A percentile compares a stretch with the other conserved stretches of the same genome.
Conservation (phyloP, 2,113 vertebrate species). For the Podiceps cristatus region DNA sequence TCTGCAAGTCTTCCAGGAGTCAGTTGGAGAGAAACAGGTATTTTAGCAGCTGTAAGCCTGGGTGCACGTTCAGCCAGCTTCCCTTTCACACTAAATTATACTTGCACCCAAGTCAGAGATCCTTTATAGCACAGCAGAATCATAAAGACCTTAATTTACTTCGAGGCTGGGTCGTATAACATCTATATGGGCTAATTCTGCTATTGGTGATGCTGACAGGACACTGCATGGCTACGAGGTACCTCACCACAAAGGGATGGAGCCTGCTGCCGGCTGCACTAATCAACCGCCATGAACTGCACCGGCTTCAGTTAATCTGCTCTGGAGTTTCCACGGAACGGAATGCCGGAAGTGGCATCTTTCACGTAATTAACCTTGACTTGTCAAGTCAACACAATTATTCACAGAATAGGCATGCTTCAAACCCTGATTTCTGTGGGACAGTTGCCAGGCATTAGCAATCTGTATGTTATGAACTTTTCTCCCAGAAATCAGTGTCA, state of each 20-base stretch:
- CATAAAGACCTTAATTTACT: neutral
- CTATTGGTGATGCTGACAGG: neutral
- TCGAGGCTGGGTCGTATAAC: accelerated
- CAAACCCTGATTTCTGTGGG: neutral
- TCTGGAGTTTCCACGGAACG: neutral
- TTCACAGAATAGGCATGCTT: neutral
- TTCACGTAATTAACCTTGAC: neutral
- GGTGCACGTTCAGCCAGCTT: neutral
- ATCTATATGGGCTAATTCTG: neutral
- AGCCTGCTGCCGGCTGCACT: neutral
- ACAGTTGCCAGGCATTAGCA: neutral
- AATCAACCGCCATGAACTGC: neutral
- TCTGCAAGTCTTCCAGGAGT: neutral
- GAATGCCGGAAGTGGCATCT: neutral
- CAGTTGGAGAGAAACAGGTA: neutral
- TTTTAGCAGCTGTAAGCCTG: neutral
- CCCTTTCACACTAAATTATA: neutral
- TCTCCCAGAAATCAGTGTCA: neutral
- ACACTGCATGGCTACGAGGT: neutral
- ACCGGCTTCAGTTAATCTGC: neutral
- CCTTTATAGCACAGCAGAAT: neutral
- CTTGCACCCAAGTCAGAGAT: neutral
- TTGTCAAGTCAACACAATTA: neutral
- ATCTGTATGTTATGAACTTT: neutral
- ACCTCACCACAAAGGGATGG: neutral